Evolutionary conservation across 2,888 invertebrate species (phyloP).

Genomic region (Antheraea assamensis): DNA sequence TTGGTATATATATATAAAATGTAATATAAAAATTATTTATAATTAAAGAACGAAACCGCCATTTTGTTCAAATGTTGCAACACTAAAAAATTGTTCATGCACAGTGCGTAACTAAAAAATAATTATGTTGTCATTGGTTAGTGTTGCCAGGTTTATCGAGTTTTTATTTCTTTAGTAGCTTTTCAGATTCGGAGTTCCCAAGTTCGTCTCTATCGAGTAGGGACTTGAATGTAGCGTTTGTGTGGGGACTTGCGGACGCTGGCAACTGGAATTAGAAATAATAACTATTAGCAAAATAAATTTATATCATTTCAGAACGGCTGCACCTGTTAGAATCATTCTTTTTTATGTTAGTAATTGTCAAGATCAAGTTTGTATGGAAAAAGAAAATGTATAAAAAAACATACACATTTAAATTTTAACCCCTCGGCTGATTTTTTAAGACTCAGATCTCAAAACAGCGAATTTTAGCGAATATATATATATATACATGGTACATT

Average conservation of each 20-base stretch:
- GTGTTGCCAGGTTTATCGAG: constrained; percentile 37
- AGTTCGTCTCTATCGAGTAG: constrained; percentile 38
- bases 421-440: no score
- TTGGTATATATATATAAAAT: no score
- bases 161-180: constrained; percentile 62
- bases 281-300: neutral
- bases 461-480: no score
- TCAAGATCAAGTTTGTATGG: no score
- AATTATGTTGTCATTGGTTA: constrained; percentile 20
- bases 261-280: constrained; percentile 50
- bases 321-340: no score
- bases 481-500: no score
- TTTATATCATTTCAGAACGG: no score
- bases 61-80: neutral
- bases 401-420: no score
- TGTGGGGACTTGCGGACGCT: constrained; percentile 56
- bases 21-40: no score
- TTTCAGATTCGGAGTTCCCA: constrained; percentile 61
- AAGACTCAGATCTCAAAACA: no score
- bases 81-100: constrained; percentile 21
- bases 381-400: no score
- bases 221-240: constrained; percentile 58
- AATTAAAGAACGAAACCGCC: neutral
- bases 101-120: constrained; percentile 23
- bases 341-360: no score